A percentile compares a stretch with the other conserved stretches of the same genome.
These are phyloP conservation scores for Urocynchramus pylzowi DNA, from an alignment of 2,113 vertebrate species.

Conservation along the genomic window DNA sequence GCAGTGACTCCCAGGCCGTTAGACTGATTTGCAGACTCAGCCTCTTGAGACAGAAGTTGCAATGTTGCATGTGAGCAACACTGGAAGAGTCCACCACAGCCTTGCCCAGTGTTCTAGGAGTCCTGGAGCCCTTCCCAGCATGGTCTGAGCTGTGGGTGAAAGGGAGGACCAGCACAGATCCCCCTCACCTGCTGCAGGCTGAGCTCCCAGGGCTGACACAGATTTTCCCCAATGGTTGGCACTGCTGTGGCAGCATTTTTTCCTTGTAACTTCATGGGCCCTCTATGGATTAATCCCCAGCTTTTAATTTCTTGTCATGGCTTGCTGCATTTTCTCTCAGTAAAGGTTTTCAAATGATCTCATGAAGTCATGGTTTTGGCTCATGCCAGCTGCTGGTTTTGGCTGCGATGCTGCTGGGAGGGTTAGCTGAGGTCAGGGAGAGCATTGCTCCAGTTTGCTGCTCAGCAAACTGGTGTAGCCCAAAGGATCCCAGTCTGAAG, in stretches of 20 bases:
- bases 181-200: neutral
- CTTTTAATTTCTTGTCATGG: slow-evolving; percentile 40
- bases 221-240: neutral
- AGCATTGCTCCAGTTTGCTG: neutral
- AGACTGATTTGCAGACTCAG: neutral
- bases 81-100: neutral
- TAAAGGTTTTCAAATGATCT: slow-evolving; percentile 50
- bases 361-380: slow-evolving; percentile 60
- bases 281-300: neutral
- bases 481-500: neutral
- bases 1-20: neutral
- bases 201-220: neutral
- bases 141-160: neutral
- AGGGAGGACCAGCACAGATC: neutral
- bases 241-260: neutral
- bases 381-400: slow-evolving; percentile 34
- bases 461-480: neutral
- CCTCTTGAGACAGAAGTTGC: neutral
- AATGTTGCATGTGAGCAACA: neutral
- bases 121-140: neutral
- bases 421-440: slow-evolving; percentile 53
- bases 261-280: slow-evolving; percentile 13
- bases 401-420: neutral
- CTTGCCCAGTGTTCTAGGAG: neutral
- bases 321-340: slow-evolving; percentile 55